Conservation (phyloP, 1,140 invertebrate genomes). For the Ptiloglossa arizonensis region DNA sequence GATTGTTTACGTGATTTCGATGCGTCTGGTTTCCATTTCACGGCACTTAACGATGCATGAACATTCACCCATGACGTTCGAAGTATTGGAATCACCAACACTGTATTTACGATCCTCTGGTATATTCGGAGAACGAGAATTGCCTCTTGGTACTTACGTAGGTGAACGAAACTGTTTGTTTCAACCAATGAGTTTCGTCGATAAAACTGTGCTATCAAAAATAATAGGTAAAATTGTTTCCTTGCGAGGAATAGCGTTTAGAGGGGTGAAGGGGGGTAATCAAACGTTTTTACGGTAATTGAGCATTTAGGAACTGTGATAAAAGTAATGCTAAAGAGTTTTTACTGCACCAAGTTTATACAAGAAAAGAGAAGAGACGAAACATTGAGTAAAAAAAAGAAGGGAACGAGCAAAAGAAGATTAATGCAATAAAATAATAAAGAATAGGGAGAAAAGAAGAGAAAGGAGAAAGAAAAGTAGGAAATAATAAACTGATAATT, state of each 20-base stretch:
- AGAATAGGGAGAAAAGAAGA: no score
- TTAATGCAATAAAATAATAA: no score
- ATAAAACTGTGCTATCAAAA: background rate
- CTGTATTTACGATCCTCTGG: constrained; percentile 15
- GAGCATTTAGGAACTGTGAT: no score
- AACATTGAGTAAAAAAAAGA: no score
- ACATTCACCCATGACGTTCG: constrained; percentile 39
- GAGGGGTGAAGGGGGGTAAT: background rate
- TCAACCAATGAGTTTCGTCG: background rate
- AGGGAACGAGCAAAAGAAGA: no score
- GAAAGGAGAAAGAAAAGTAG: no score
- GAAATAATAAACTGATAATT: no score
- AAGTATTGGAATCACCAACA: constrained; percentile 45
- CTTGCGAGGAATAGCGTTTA: background rate
- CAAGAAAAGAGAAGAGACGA: no score
- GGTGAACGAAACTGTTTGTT: background rate
- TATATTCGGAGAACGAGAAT: constrained; percentile 9
- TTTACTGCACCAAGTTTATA: no score
- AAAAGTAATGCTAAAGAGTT: no score
- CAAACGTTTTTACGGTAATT: no score
- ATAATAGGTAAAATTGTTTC: constrained; percentile 28
- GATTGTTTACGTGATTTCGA: constrained; percentile 37
- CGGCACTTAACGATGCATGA: constrained; percentile 50
- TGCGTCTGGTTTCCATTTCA: constrained; percentile 49
- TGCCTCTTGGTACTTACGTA: constrained; percentile 16